Evolutionary conservation across 2,113 vertebrate species (phyloP), one percentile per base, ranked within the genome.

Genomic region (Picathartes gymnocephalus): DNA sequence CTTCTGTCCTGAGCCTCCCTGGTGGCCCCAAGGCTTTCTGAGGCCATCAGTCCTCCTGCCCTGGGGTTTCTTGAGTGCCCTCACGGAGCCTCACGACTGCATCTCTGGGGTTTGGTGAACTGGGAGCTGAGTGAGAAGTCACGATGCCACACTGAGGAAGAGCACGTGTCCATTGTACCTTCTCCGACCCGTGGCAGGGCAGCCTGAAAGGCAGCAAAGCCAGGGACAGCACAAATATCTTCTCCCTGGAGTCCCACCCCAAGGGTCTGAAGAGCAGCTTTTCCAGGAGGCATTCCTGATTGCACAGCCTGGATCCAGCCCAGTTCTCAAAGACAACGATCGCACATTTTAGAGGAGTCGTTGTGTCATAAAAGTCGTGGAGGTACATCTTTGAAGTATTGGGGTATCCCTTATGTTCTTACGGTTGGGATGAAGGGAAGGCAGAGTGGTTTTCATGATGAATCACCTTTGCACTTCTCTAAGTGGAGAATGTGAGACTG

Each of bases 151-250:
- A 1, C 17, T 50, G 24, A 54, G 65, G 39, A 78, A 39, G 39
- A 56, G 35, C 23, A 20, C 0, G 0, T 30, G 27, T 13, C 64
- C 45, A 0, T 10, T 19, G 12, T 13, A 25, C 19, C 24, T 51
- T 22, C 45, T 53, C 10, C 51, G 30, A 10, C 6, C 11, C 11
- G 3, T 0, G 21, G 40, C 1, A 15, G 56, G 2, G 85, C 7
- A 31, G 20, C 24, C 68, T 31, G 56, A 25, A 15, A 35, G 35
- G 37, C 40, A 68, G 24, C 16, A 53, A 22, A 37, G 39, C 20
- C 40, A 7, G 30, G 27, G 31, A 28, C 15, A 9, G 1, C 3
- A 23, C 8, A 3, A 19, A 10, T 25, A 2, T 8, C 47, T 27
- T 16, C 39, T 61, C 25, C 44, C 31, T 31, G 27, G 19, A 54